Evolutionary conservation across 2,797 vertebrate species (phyloP).

Genomic region (Ispidina lecontei): DNA sequence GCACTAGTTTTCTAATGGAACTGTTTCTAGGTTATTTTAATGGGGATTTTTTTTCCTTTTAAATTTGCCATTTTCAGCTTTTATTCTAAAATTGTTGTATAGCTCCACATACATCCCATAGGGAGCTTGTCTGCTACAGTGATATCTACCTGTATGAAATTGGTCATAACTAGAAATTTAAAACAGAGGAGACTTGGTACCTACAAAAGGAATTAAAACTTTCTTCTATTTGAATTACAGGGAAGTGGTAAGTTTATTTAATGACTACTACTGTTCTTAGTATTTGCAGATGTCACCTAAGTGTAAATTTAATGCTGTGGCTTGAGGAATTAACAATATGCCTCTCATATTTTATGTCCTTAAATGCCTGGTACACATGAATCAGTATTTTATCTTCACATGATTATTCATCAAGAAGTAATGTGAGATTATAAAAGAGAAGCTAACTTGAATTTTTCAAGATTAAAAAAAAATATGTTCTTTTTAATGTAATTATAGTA

Average conservation of each 20-base stretch:
- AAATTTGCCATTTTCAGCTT: not conserved
- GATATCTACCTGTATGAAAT: not conserved
- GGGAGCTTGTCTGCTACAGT: not conserved
- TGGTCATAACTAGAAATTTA: not conserved
- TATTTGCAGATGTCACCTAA: slow-evolving; percentile 8
- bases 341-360: not conserved
- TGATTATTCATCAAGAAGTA: not conserved
- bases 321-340: not conserved
- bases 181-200: not conserved
- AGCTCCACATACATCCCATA: not conserved
- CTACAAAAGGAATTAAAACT: not conserved
- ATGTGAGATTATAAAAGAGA: not conserved
- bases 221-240: not conserved
- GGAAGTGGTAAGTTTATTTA: slow-evolving; percentile 11
- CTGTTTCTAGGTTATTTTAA: not conserved
- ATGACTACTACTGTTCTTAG: not conserved
- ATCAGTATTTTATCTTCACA: not conserved
- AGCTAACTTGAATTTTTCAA: not conserved
- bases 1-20: not conserved
- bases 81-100: not conserved
- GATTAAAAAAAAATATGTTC: not conserved
- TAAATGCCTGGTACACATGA: not conserved
- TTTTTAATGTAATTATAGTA: not conserved
- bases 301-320: not conserved
- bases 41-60: not conserved